Conservation (phyloP, 2,113 vertebrate genomes). For the Pseudopipra pipra region DNA sequence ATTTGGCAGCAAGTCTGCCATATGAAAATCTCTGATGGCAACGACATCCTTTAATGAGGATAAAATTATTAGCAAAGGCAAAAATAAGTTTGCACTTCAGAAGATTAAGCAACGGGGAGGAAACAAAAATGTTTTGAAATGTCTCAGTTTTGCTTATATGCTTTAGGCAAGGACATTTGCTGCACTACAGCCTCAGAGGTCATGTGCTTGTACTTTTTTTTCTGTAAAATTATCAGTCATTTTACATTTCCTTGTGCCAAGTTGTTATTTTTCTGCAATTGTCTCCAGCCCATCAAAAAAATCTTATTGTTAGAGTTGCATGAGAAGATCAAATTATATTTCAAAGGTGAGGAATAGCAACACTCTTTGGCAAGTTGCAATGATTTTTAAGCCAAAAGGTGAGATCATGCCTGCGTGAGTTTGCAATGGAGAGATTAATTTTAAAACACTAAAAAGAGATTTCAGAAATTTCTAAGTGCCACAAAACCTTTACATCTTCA, state of each 20-base stretch:
- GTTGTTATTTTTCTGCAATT: slow-evolving; percentile 53
- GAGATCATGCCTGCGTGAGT: slow-evolving; percentile 5
- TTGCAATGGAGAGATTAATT: background rate
- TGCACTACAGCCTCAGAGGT: slow-evolving; percentile 14
- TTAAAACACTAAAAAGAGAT: background rate
- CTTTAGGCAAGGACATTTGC: background rate
- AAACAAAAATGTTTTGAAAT: background rate
- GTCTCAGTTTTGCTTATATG: background rate
- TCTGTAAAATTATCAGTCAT: slow-evolving; percentile 37
- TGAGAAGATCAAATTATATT: slow-evolving; percentile 22
- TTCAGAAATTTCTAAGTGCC: background rate
- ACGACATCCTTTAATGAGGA: background rate
- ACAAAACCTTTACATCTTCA: slow-evolving; percentile 10
- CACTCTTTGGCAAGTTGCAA: slow-evolving; percentile 7
- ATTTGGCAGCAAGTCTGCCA: background rate
- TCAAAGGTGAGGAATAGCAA: slow-evolving; percentile 41
- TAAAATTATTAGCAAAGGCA: background rate
- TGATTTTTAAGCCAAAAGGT: slow-evolving; percentile 51
- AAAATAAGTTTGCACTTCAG: background rate
- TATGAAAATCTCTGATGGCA: background rate
- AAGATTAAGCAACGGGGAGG: background rate
- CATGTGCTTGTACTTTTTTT: background rate
- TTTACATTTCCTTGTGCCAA: background rate
- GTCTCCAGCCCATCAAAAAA: slow-evolving; percentile 1
- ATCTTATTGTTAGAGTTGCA: slow-evolving; percentile 1